Conservation (phyloP, 64 coral and sea anemone species). For the Actinia tenebrosa region DNA sequence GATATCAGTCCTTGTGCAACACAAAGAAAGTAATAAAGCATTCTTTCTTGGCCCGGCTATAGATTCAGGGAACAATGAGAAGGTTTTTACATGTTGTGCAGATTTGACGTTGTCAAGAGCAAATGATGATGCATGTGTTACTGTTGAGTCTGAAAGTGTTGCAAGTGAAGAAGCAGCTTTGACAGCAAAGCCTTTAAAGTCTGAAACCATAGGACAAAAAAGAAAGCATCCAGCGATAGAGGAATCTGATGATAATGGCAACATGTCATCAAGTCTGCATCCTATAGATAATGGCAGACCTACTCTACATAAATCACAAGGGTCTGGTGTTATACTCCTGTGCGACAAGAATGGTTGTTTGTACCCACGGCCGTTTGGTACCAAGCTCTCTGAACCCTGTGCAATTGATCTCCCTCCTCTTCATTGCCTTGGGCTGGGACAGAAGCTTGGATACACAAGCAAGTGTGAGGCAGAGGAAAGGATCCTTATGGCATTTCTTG, state of each 20-base stretch:
- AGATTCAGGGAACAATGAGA: slow-evolving; percentile 57
- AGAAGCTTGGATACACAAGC: slow-evolving; percentile 48
- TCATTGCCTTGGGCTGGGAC: slow-evolving; percentile 52
- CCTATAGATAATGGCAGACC: not conserved
- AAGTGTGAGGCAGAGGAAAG: slow-evolving; percentile 42
- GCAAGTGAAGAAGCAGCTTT: slow-evolving; percentile 36
- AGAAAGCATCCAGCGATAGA: slow-evolving; percentile 42
- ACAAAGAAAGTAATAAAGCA: slow-evolving; percentile 28
- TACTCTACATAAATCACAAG: slow-evolving; percentile 47
- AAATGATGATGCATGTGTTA: slow-evolving; percentile 51
- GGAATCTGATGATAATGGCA: not conserved
- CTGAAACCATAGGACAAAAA: slow-evolving; percentile 35
- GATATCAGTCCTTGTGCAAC: slow-evolving; percentile 54
- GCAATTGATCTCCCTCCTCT: slow-evolving; percentile 57
- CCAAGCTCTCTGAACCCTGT: slow-evolving; percentile 67
- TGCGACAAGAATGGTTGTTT: slow-evolving; percentile 74
- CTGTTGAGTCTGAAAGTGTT: slow-evolving; percentile 68
- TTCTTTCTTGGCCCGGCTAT: slow-evolving; percentile 68
- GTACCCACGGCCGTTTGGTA: slow-evolving; percentile 71
- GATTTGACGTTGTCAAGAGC: slow-evolving; percentile 20
- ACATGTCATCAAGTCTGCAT: not conserved
- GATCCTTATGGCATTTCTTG: slow-evolving; percentile 61
- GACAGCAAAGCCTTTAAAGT: not conserved
- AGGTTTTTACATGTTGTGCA: slow-evolving; percentile 55
- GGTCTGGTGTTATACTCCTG: slow-evolving; percentile 47